phyloP scores from a whole-genome alignment of 1,140 invertebrate species.

The Procambarus virginalis region DNA sequence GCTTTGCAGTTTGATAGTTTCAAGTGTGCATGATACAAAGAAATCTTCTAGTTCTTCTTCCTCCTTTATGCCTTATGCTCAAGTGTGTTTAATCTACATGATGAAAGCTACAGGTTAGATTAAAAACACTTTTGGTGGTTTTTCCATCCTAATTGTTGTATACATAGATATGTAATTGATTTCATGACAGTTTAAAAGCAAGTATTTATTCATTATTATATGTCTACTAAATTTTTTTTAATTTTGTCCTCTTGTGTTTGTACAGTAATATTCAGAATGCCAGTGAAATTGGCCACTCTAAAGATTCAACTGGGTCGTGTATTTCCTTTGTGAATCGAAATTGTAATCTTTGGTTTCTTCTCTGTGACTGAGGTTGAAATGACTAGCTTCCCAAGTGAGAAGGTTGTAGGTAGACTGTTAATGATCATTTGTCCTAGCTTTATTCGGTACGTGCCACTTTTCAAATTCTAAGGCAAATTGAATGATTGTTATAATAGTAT shows the following conservation, averaged over 20 bases:
- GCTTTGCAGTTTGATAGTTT: background rate
- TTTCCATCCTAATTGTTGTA: background rate
- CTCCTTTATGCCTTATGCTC: background rate
- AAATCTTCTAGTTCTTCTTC: background rate
- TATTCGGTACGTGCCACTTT: background rate
- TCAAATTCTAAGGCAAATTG: background rate
- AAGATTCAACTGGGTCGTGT: constrained; percentile 1
- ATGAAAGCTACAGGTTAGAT: background rate
- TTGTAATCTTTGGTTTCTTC: background rate
- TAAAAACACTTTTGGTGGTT: too few relatives aligned
- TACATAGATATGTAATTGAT: too few relatives aligned
- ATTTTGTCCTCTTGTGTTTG: background rate
- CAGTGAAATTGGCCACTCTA: background rate
- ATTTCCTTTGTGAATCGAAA: background rate
- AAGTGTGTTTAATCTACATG: background rate
- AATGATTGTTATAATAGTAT: background rate
- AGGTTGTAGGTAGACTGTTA: background rate
- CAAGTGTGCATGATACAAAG: background rate
- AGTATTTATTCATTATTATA: background rate
- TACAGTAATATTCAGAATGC: background rate
- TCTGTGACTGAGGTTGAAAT: background rate
- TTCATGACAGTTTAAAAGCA: background rate
- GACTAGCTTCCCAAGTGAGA: constrained; percentile 3
- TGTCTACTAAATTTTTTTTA: background rate
- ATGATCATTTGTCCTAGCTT: background rate